Conservation (phyloP, 2,888 invertebrate species). For the Noctua comes region DNA sequence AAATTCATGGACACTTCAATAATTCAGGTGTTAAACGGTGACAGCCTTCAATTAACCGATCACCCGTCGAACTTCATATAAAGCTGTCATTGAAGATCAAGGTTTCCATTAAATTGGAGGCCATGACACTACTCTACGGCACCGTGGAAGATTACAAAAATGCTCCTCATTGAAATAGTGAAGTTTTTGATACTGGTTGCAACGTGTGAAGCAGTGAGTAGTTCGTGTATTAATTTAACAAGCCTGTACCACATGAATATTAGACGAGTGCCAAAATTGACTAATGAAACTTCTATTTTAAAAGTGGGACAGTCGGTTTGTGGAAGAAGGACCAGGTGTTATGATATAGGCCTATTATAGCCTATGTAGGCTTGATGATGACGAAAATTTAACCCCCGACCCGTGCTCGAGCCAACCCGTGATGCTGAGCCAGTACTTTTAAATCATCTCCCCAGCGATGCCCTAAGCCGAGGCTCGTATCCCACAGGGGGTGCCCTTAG, state of each 20-base stretch:
- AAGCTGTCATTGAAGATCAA: slow-evolving; percentile 69
- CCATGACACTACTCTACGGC: slow-evolving; percentile 67
- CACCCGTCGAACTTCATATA: slow-evolving; percentile 68
- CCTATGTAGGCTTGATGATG: background rate
- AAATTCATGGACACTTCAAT: slow-evolving; percentile 46
- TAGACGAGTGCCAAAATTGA: background rate
- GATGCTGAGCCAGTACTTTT: too few relatives aligned
- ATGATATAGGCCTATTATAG: background rate
- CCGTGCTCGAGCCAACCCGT: too few relatives aligned
- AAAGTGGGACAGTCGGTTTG: background rate
- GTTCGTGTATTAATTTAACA: background rate
- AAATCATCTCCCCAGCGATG: too few relatives aligned
- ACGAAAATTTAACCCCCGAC: background rate
- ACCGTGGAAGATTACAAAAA: slow-evolving; percentile 58
- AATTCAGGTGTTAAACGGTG: slow-evolving; percentile 59
- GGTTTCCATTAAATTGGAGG: slow-evolving; percentile 69
- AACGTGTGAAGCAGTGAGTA: slow-evolving; percentile 81
- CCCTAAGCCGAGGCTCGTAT: too few relatives aligned
- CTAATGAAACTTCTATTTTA: background rate
- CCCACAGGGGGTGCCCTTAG: too few relatives aligned
- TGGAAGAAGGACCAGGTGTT: background rate
- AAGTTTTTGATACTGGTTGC: slow-evolving; percentile 76
- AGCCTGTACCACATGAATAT: background rate
- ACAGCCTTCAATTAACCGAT: slow-evolving; percentile 61
- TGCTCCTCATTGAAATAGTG: slow-evolving; percentile 72